A percentile compares a stretch with the other conserved stretches of the same genome.
These are phyloP conservation scores for Pangasius larnaudii DNA, from an alignment of 2,797 vertebrate genomes.

Conservation along the genomic window DNA sequence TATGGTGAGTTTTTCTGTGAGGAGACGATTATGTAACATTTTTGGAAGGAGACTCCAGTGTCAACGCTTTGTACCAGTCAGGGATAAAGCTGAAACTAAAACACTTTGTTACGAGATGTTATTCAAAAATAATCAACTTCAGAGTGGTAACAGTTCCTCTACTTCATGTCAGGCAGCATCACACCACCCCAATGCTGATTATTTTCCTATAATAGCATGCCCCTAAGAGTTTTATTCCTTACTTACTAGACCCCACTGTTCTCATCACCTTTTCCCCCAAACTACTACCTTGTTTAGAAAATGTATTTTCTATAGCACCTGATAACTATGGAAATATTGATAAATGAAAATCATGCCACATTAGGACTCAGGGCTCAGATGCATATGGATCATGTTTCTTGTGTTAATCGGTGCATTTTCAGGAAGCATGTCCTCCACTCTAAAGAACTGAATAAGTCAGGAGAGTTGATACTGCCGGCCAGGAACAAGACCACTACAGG, in stretches of 20 bases:
- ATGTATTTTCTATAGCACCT: neutral
- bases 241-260: neutral
- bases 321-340: too few species aligned
- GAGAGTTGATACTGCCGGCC: slow-evolving; percentile 22
- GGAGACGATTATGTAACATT: neutral
- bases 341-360: neutral
- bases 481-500: slow-evolving; percentile 35
- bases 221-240: neutral
- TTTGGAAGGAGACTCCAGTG: neutral
- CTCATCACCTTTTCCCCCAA: neutral
- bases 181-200: neutral
- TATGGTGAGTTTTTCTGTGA: neutral
- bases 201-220: neutral
- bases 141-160: neutral
- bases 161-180: neutral
- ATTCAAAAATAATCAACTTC: neutral
- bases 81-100: neutral
- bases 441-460: slow-evolving; percentile 29
- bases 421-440: slow-evolving; percentile 35
- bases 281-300: neutral
- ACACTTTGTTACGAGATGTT: neutral
- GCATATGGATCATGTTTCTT: neutral
- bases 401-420: slow-evolving; percentile 36
- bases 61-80: neutral
- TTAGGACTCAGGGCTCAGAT: neutral